phyloP scores from a whole-genome alignment of 30 jellyfish, hydroid and myxozoan species.

The Aurelia aurita complex sp. Pacific region DNA sequence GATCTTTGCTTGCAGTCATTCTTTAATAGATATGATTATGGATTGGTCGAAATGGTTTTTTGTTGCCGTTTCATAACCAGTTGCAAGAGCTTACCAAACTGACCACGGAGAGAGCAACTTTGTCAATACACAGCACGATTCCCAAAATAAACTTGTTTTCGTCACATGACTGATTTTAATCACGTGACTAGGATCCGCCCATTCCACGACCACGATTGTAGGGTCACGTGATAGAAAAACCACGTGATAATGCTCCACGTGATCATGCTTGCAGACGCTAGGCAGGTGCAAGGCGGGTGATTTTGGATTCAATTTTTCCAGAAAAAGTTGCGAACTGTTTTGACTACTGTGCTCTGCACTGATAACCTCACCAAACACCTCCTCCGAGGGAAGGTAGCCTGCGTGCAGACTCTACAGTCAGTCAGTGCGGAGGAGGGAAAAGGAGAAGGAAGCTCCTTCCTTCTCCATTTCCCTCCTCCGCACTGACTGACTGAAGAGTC shows the following conservation, averaged over 20 bases:
- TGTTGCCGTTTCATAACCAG: conserved; percentile 44
- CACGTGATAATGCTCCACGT: neutral
- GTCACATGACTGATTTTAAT: conserved; percentile 44
- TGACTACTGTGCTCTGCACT: too few relatives aligned
- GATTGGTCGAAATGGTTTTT: neutral
- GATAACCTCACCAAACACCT: too few relatives aligned
- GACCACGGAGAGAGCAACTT: neutral
- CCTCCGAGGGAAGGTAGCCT: too few relatives aligned
- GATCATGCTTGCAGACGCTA: neutral
- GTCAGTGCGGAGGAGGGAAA: too few relatives aligned
- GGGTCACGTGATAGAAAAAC: neutral
- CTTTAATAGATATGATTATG: neutral
- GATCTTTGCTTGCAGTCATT: conserved; percentile 71
- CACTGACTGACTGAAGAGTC: too few relatives aligned
- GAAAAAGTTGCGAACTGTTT: too few relatives aligned
- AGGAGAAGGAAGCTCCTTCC: too few relatives aligned
- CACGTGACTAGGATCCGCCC: conserved; percentile 34
- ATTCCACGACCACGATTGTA: neutral
- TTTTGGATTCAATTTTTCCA: too few relatives aligned
- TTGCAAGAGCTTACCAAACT: conserved; percentile 23
- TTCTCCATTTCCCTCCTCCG: too few relatives aligned
- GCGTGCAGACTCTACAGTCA: too few relatives aligned
- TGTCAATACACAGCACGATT: neutral
- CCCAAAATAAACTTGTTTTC: conserved; percentile 53
- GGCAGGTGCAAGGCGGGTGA: too few relatives aligned